These are phyloP conservation scores for Anthonomus grandis DNA, from an alignment of 1,140 invertebrate genomes.

Conservation along the genomic window DNA sequence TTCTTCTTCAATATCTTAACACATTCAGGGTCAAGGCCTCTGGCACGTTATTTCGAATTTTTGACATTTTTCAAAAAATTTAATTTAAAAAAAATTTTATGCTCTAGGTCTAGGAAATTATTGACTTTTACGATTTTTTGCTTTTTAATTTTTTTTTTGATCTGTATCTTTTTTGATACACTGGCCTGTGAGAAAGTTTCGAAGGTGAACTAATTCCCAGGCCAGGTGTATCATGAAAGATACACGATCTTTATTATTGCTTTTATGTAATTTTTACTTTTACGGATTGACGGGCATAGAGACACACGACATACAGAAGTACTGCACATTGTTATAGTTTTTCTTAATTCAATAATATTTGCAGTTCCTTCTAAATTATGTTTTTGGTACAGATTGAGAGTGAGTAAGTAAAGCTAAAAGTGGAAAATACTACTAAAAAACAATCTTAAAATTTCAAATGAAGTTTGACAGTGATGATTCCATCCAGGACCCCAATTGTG, in stretches of 20 bases:
- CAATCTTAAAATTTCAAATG: background rate
- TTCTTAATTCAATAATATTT: background rate
- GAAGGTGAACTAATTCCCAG: background rate
- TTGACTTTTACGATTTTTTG: slow-evolving; percentile 1
- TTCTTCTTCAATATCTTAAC: too few species aligned
- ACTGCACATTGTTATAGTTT: background rate
- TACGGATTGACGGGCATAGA: background rate
- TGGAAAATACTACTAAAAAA: background rate
- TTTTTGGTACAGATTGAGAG: background rate
- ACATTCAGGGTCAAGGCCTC: background rate
- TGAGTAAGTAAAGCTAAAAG: slow-evolving; percentile 1
- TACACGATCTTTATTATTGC: background rate
- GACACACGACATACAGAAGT: background rate
- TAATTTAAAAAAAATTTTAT: background rate
- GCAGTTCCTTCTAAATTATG: background rate
- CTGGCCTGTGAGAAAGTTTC: background rate
- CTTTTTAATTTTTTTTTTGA: background rate
- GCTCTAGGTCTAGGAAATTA: background rate
- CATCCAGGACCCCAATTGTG: slow-evolving; percentile 1
- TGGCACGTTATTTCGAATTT: background rate
- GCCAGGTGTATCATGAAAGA: background rate
- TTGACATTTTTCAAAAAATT: background rate
- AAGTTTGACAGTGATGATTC: background rate
- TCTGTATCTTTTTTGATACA: background rate
- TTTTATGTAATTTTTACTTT: background rate